Conservation (phyloP, 1,140 invertebrate species). For the Panonychus citri region DNA sequence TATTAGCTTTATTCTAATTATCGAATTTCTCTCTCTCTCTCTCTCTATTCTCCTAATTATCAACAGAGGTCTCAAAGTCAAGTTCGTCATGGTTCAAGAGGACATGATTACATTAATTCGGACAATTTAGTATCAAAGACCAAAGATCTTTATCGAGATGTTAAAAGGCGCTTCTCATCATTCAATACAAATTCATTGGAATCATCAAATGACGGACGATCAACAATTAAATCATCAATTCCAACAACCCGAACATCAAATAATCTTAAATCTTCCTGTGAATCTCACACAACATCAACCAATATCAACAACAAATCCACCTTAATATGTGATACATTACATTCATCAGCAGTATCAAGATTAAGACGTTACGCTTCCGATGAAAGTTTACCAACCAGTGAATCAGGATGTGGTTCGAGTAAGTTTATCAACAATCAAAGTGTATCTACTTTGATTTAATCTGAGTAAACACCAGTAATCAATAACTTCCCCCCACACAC, state of each 20-base stretch:
- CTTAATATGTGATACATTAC: neutral
- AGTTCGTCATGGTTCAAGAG: neutral
- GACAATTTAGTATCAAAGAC: neutral
- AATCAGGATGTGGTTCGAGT: neutral
- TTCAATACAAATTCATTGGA: neutral
- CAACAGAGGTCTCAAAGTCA: neutral
- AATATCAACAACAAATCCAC: too few species aligned
- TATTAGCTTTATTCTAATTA: neutral
- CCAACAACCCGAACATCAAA: neutral
- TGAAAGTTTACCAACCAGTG: neutral
- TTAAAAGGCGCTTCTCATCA: neutral
- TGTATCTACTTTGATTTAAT: neutral
- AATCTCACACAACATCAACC: too few species aligned
- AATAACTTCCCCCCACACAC: neutral
- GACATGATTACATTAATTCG: neutral
- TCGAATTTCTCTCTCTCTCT: neutral
- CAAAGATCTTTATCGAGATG: constrained; percentile 2
- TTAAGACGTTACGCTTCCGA: neutral
- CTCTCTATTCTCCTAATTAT: neutral
- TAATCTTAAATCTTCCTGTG: too few species aligned
- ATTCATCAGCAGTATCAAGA: neutral
- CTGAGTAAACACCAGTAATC: neutral
- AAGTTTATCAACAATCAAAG: neutral
- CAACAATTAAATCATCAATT: neutral
- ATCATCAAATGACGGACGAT: neutral